phyloP scores from a whole-genome alignment of 2,797 vertebrate genomes.

The Galago senegalensis region DNA sequence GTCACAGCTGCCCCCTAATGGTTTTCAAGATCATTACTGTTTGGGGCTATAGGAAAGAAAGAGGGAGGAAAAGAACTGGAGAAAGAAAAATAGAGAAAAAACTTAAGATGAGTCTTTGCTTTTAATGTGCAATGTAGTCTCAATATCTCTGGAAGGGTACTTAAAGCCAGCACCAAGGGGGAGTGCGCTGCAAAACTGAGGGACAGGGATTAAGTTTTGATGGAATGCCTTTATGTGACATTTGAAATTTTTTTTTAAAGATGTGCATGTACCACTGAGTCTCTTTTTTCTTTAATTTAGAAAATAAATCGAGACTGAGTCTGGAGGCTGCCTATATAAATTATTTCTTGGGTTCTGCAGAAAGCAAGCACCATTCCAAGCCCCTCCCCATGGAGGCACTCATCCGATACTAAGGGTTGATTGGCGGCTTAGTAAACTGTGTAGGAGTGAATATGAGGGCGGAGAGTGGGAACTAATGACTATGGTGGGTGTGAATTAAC shows the following conservation, averaged over 20 bases:
- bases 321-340: background rate
- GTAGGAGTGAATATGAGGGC: conserved; percentile 72
- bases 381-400: background rate
- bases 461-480: conserved; percentile 74
- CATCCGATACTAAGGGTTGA: conserved; percentile 37
- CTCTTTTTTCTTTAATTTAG: background rate
- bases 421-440: conserved; percentile 83
- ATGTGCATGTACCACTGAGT: background rate
- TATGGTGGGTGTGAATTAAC: conserved; percentile 75
- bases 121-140: background rate
- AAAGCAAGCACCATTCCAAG: background rate
- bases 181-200: background rate
- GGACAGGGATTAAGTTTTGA: background rate
- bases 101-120: background rate
- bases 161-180: background rate
- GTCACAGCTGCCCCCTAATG: conserved; percentile 89
- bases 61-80: background rate
- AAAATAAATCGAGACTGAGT: conserved; percentile 25
- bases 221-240: background rate
- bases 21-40: conserved; percentile 77
- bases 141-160: background rate
- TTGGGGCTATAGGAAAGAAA: background rate
- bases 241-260: background rate
- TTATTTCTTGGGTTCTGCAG: background rate
- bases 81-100: background rate